Percentiles rank a stretch among this genome's conserved stretches.
phyloP scores from a whole-genome alignment of 2,113 vertebrate genomes.

The Oxyura jamaicensis region DNA sequence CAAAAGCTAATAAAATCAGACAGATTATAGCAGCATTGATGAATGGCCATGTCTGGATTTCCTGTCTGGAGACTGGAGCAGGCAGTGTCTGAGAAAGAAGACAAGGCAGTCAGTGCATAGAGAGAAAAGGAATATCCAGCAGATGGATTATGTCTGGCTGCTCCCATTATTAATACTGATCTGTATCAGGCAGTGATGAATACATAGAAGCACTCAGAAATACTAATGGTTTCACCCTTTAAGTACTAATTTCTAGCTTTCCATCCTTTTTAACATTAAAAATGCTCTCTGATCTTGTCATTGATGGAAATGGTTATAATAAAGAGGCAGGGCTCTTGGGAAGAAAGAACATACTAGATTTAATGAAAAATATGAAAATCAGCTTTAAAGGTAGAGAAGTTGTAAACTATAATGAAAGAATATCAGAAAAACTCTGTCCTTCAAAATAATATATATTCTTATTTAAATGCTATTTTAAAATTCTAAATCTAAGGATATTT shows the following conservation, averaged over 20 bases:
- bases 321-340: constrained; percentile 50
- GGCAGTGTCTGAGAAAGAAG: constrained; percentile 69
- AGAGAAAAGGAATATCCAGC: constrained; percentile 68
- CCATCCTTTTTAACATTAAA: constrained; percentile 69
- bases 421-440: background rate
- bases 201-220: constrained; percentile 69
- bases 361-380: constrained; percentile 74
- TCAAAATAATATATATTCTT: background rate
- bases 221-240: constrained; percentile 73
- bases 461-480: background rate
- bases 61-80: constrained; percentile 75
- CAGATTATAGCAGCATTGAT: constrained; percentile 78
- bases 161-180: constrained; percentile 77
- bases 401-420: constrained; percentile 4
- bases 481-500: constrained; percentile 7
- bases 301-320: constrained; percentile 72
- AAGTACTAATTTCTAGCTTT: constrained; percentile 71
- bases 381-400: constrained; percentile 39
- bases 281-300: constrained; percentile 70
- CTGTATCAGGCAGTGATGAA: constrained; percentile 75
- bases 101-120: constrained; percentile 60
- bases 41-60: constrained; percentile 80
- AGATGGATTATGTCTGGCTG: constrained; percentile 78
- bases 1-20: constrained; percentile 81
- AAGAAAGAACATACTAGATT: constrained; percentile 57